Base-by-base conservation (phyloP, 2,113 vertebrate genomes). In the Campylomormyrus tamandua region DNA sequence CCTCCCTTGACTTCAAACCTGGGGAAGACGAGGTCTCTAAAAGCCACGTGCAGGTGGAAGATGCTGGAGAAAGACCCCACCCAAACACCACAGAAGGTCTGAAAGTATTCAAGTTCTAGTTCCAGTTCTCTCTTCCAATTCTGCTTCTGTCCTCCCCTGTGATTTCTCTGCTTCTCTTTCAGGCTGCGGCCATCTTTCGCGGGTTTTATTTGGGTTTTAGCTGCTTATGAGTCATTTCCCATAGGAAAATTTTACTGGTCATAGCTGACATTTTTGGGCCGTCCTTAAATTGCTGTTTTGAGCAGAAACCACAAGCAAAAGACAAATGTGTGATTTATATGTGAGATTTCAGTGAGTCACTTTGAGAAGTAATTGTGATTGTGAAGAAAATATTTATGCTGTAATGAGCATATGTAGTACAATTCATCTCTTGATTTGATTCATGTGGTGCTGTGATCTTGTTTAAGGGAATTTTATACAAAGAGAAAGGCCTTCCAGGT, bases 71-170 rank as follows among this genome's bases (percentile, higher is more conserved):
- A 96, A 96, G 93, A 92, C 91, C 52, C 19, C 96, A 94, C 91
- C 94, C 95, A 3, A 85, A 94, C 92, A 96, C 96, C 53, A 11
- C 93, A 90, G 94, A 97, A 98, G 97, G 97, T 98, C 93, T 93
- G 92, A 89, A 9, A 70, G 15, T 15, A 15, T 90, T 92, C 10
- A 31, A 74, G 13, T 62, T 24, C 45, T 42, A 42, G 5, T 80
- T 91, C 58, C 21, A 21, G 0, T 92, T 39, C 62, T 74, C 50
- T 88, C 53, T 84, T 35, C 39, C 80, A 85, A 17, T 85, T 88
- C 53, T 84, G 21, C 62, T 39, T 89, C 35, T 74, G 5, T 80
- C 74, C 74, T 80, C 74, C 74, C 74, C 74, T 80, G 50, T 49
- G 80, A 84, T 89, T 21, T 85, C 19, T n/a, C 24, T 13, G 8